Evolutionary conservation across 2,797 vertebrate species (phyloP).

Genomic region (Psittacula derbiana): DNA sequence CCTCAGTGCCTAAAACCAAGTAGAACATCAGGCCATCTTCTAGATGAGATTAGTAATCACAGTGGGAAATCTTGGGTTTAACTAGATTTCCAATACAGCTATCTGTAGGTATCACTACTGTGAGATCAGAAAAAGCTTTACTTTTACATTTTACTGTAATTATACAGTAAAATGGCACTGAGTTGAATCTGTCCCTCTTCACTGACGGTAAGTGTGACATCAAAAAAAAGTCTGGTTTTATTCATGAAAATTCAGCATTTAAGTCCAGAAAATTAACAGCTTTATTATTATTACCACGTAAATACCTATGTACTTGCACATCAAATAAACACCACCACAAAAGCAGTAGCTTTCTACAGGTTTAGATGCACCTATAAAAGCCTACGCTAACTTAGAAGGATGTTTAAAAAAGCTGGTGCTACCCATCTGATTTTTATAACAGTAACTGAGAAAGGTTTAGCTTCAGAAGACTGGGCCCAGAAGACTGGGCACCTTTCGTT

Average conservation of each 20-base stretch:
- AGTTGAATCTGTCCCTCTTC: neutral
- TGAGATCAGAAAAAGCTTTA: neutral
- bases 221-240: fast-evolving
- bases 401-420: neutral
- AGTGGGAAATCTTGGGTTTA: neutral
- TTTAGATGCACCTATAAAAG: neutral
- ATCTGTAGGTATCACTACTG: neutral
- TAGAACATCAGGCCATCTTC: neutral
- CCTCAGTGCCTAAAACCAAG: neutral
- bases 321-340: neutral
- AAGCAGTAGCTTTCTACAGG: neutral
- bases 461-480: neutral
- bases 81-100: neutral
- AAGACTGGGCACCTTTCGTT: fast-evolving
- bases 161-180: neutral
- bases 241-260: neutral
- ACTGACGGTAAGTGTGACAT: neutral
- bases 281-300: neutral
- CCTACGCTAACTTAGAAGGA: neutral
- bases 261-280: neutral
- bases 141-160: neutral
- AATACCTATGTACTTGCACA: neutral
- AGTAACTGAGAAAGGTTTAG: neutral
- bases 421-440: neutral
- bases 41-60: neutral